Evolutionary conservation across 1,140 invertebrate genomes (phyloP).

Genomic region (Mercenaria mercenaria): DNA sequence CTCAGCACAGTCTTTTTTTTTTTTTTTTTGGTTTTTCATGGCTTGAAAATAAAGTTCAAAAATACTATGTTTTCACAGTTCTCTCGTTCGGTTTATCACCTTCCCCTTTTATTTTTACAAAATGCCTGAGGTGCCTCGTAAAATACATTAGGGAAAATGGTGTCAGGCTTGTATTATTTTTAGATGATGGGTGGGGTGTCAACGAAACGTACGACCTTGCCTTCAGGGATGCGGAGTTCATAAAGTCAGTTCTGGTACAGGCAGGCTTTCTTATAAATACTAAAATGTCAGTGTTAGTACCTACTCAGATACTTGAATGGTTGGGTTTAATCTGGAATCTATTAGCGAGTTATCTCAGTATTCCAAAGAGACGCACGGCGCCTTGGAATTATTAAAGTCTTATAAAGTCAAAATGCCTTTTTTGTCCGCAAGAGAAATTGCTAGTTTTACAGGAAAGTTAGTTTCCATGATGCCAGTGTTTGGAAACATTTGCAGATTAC

Average conservation of each 20-base stretch:
- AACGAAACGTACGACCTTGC: neutral
- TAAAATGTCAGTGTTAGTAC: conserved; percentile 46
- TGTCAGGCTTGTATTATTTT: conserved; percentile 47
- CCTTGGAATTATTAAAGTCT: neutral
- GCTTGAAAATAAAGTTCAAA: neutral
- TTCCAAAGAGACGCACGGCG: conserved; percentile 6
- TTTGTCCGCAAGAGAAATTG: conserved; percentile 30
- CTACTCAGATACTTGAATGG: conserved; percentile 7
- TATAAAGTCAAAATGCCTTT: neutral
- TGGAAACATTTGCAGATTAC: conserved; percentile 24
- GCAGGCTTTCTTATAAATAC: conserved; percentile 48
- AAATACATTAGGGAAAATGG: conserved; percentile 34
- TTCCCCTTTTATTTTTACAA: conserved; percentile 49
- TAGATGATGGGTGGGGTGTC: conserved; percentile 52
- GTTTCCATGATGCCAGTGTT: conserved; percentile 50
- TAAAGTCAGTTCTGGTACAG: neutral
- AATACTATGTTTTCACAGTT: conserved; percentile 58
- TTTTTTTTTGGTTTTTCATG: conserved; percentile 63
- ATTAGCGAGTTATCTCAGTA: neutral
- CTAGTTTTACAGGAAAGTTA: conserved; percentile 8
- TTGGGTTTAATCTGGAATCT: conserved; percentile 46
- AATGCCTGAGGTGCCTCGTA: conserved; percentile 48
- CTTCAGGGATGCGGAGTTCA: conserved; percentile 22
- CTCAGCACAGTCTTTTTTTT: conserved; percentile 24
- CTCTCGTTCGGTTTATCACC: conserved; percentile 49